A percentile compares a stretch with the other conserved stretches of the same genome.
These are phyloP conservation scores for Zaprionus nigranus DNA, from an alignment of 1,140 invertebrate species.

Conservation along the genomic window DNA sequence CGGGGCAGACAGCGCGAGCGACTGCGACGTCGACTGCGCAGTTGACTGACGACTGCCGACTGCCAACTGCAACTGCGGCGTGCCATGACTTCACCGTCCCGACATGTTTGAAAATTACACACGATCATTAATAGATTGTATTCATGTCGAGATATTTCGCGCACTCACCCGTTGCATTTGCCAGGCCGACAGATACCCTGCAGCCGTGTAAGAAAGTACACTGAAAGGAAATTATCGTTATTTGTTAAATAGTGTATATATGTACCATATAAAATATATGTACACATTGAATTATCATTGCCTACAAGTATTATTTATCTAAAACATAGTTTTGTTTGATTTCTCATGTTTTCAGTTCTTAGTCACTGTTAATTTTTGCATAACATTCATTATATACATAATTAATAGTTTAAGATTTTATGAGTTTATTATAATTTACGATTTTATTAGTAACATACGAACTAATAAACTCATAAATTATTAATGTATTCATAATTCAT, in stretches of 20 bases:
- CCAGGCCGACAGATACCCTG: slow-evolving; percentile 8
- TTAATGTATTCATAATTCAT: neutral
- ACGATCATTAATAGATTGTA: slow-evolving; percentile 83
- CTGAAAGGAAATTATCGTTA: too few relatives aligned
- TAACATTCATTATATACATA: neutral
- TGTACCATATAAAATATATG: neutral
- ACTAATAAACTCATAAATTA: neutral
- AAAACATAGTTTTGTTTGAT: neutral
- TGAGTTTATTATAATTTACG: too few relatives aligned
- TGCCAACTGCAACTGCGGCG: slow-evolving; percentile 20
- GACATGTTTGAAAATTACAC: slow-evolving; percentile 79
- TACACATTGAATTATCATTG: neutral
- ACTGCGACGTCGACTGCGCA: slow-evolving; percentile 12
- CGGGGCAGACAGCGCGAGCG: slow-evolving; percentile 8
- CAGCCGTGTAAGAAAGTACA: neutral
- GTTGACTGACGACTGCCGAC: slow-evolving; percentile 8
- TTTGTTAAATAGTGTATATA: neutral
- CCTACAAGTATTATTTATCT: neutral
- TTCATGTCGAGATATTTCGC: slow-evolving; percentile 78
- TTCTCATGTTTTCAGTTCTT: neutral
- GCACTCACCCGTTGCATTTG: slow-evolving; percentile 19
- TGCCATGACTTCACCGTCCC: slow-evolving; percentile 48
- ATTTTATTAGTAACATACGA: too few relatives aligned
- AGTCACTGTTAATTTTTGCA: too few relatives aligned
- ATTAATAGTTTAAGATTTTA: too few relatives aligned